A percentile compares a stretch with the other conserved stretches of the same genome.
phyloP scores from a whole-genome alignment of 2,888 invertebrate genomes.

The Galeopsomyia nigrocyanea region DNA sequence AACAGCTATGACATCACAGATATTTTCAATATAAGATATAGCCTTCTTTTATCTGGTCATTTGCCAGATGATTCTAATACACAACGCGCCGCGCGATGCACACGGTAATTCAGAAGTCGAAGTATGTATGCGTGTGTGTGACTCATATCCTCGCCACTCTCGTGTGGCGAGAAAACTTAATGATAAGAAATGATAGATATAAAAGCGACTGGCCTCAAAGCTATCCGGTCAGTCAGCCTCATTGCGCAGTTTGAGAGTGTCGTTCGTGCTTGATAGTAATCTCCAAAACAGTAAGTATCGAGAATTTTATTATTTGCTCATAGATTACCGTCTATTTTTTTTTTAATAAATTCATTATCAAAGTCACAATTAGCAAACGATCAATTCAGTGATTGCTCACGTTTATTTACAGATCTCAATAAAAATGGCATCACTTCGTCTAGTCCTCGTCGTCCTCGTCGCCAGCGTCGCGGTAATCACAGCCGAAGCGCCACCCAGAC shows the following conservation, averaged over 20 bases:
- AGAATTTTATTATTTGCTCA: too few species aligned
- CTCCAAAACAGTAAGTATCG: too few species aligned
- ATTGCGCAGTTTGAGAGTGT: constrained; percentile 8
- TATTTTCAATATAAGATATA: too few species aligned
- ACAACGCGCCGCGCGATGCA: too few species aligned
- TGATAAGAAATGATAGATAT: constrained; percentile 33
- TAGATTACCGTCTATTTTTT: too few species aligned
- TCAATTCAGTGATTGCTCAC: not conserved
- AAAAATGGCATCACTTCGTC: constrained; percentile 20
- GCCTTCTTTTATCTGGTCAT: too few species aligned
- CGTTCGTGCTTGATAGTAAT: not conserved
- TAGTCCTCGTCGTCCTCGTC: constrained; percentile 12
- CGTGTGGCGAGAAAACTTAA: not conserved
- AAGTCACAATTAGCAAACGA: too few species aligned
- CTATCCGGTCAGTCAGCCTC: constrained; percentile 10
- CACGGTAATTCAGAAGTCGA: too few species aligned
- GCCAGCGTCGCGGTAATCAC: not conserved
- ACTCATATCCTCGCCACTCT: not conserved
- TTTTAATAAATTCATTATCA: too few species aligned
- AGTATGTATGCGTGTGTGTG: too few species aligned
- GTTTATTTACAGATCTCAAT: not conserved
- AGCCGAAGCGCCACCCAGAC: not conserved
- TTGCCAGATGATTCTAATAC: too few species aligned
- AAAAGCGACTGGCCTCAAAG: constrained; percentile 27
- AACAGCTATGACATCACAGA: too few species aligned